phyloP scores from a whole-genome alignment of 2,888 invertebrate genomes.

The Zygothrica quintamaculata region DNA sequence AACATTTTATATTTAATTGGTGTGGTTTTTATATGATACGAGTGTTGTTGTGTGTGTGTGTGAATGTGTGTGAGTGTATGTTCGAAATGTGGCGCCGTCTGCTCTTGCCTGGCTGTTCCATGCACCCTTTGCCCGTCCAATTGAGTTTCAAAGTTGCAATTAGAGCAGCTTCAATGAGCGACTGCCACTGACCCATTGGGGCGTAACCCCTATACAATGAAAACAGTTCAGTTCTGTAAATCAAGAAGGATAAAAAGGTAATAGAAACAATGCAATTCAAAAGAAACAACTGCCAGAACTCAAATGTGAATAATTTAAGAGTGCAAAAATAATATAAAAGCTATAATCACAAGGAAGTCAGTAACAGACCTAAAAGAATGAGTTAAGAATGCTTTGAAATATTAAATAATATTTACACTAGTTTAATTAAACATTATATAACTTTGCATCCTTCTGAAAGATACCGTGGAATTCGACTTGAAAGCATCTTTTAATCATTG shows the following conservation, averaged over 20 bases:
- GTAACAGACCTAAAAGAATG: too few species aligned
- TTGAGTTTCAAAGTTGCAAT: constrained; percentile 78
- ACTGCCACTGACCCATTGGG: constrained; percentile 50
- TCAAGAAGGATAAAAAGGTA: constrained; percentile 3
- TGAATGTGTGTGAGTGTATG: constrained; percentile 14
- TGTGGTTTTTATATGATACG: constrained; percentile 15
- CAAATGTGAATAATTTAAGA: constrained; percentile 37
- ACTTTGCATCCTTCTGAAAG: too few species aligned
- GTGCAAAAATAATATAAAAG: constrained; percentile 31
- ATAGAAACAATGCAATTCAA: constrained; percentile 66
- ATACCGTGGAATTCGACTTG: too few species aligned
- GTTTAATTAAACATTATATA: too few species aligned
- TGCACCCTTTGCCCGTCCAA: constrained; percentile 54
- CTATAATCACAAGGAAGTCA: background rate
- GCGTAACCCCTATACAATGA: constrained; percentile 53
- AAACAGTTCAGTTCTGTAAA: constrained; percentile 54
- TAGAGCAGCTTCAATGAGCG: constrained; percentile 70
- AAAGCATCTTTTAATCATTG: too few species aligned
- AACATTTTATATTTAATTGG: constrained; percentile 71
- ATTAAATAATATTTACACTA: too few species aligned
- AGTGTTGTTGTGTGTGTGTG: constrained; percentile 15
- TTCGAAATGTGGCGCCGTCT: constrained; percentile 33
- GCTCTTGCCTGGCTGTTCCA: constrained; percentile 2
- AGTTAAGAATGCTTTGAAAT: too few species aligned
- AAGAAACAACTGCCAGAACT: constrained; percentile 71